Evolutionary conservation across 2,888 invertebrate genomes (phyloP).

Genomic region (Gibbula magus): DNA sequence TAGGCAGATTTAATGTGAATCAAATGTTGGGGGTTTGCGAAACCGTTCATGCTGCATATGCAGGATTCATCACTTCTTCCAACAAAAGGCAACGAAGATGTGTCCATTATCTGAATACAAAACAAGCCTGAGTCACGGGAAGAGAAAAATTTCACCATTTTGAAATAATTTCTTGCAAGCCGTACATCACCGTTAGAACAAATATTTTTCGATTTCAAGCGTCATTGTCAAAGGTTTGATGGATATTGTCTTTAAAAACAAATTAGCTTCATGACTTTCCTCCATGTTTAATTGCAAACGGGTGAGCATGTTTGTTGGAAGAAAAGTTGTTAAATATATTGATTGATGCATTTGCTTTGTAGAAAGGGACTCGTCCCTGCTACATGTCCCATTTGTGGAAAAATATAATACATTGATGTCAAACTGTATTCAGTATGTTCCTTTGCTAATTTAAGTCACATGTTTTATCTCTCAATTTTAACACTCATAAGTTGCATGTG

Average conservation of each 20-base stretch:
- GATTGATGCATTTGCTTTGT: background rate
- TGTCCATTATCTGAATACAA: background rate
- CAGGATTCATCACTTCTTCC: background rate
- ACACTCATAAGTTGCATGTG: no score
- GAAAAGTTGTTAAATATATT: background rate
- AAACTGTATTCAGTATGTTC: no score
- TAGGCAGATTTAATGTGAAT: background rate
- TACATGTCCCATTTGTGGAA: no score
- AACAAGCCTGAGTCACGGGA: background rate
- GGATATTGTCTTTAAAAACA: conserved; percentile 2
- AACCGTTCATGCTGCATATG: background rate
- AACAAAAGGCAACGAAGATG: background rate
- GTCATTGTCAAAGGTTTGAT: background rate
- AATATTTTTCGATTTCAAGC: conserved; percentile 5
- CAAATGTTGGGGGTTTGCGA: background rate
- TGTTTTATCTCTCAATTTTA: no score
- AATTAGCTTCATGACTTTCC: background rate
- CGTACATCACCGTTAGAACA: background rate
- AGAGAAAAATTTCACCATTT: conserved; percentile 1
- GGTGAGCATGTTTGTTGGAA: background rate
- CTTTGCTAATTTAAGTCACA: no score
- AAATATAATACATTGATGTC: no score
- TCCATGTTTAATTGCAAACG: background rate
- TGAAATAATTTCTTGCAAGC: background rate
- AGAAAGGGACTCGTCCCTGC: no score